These are phyloP conservation scores for Halichoeres trimaculatus DNA, from an alignment of 2,113 vertebrate species.

Conservation along the genomic window DNA sequence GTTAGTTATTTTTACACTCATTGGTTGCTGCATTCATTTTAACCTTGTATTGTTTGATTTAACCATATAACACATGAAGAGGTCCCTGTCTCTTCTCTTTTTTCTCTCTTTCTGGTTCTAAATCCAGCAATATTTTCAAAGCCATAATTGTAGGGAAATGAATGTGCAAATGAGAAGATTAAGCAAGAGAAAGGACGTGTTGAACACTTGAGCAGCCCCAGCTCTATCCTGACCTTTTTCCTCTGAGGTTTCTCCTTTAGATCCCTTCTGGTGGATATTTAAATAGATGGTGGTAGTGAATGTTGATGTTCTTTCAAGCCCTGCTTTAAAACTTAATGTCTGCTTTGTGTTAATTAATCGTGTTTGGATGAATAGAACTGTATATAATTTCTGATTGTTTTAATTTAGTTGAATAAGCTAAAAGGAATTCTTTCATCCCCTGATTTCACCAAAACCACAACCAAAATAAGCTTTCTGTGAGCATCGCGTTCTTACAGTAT, in stretches of 20 bases:
- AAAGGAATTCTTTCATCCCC: too few relatives aligned
- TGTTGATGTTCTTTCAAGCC: too few relatives aligned
- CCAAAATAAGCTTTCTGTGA: too few relatives aligned
- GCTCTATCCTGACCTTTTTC: constrained; percentile 14
- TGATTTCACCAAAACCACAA: too few relatives aligned
- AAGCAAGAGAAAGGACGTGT: background rate
- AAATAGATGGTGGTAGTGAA: too few relatives aligned
- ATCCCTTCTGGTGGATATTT: too few relatives aligned
- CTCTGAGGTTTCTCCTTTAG: background rate
- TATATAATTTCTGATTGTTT: background rate
- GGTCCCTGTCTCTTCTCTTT: background rate
- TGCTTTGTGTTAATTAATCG: too few relatives aligned
- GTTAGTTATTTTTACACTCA: background rate
- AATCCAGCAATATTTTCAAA: constrained; percentile 65
- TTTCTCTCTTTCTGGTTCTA: constrained; percentile 43
- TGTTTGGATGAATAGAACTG: too few relatives aligned
- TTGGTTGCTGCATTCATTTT: background rate
- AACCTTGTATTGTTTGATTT: background rate
- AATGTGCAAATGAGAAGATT: constrained; percentile 10
- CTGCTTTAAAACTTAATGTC: too few relatives aligned
- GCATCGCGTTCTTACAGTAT: background rate
- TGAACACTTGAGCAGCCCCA: background rate
- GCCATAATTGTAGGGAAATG: constrained; percentile 54
- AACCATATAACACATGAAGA: constrained; percentile 37
- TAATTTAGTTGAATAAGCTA: background rate